Evolutionary conservation across 2,113 vertebrate species (phyloP).

Genomic region (Pachycephala philippinensis): DNA sequence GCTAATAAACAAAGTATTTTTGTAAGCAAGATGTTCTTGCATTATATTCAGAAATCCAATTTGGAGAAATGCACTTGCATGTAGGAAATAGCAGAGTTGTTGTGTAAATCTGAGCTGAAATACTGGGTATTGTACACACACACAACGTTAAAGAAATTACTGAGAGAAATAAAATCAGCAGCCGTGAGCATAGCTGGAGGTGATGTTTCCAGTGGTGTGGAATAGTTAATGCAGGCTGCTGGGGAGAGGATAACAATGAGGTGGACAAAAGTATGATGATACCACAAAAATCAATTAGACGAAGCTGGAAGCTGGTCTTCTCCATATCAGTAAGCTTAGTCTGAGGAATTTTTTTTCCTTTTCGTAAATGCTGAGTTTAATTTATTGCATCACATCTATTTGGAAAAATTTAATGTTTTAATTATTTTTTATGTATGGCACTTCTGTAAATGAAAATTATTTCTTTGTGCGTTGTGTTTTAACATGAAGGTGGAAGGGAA

Average conservation of each 20-base stretch:
- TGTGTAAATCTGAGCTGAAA: constrained; percentile 56
- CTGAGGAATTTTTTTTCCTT: neutral
- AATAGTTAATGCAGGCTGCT: neutral
- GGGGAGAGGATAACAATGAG: neutral
- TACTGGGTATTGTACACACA: neutral
- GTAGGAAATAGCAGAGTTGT: constrained; percentile 17
- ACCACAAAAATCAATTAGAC: neutral
- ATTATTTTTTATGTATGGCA: constrained; percentile 49
- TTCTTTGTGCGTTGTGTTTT: neutral
- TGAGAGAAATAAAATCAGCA: constrained; percentile 47
- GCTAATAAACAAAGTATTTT: constrained; percentile 65
- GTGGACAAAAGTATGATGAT: neutral
- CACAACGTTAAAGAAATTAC: constrained; percentile 20
- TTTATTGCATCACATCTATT: constrained; percentile 37
- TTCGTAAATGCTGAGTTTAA: constrained; percentile 38
- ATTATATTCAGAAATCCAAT: constrained; percentile 60
- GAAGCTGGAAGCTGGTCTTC: neutral
- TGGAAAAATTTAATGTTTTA: constrained; percentile 62
- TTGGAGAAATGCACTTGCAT: neutral
- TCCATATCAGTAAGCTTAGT: neutral
- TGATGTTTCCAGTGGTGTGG: neutral
- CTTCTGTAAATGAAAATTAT: constrained; percentile 36
- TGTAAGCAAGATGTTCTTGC: constrained; percentile 48
- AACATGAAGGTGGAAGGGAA: neutral
- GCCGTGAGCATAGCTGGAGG: neutral